Conservation (phyloP, 1,140 invertebrate genomes). For the Limonius californicus region DNA sequence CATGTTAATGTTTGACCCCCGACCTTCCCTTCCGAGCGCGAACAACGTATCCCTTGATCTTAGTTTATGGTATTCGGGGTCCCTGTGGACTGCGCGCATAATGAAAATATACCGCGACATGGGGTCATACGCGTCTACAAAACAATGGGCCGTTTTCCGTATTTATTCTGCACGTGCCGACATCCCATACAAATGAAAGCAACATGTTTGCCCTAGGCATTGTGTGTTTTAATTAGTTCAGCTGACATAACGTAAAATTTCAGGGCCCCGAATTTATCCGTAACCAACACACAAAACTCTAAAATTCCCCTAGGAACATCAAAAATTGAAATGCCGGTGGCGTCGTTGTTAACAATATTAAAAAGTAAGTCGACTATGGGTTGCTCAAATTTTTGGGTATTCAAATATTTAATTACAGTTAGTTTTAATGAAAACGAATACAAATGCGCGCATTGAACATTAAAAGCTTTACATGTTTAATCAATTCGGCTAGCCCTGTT, state of each 20-base stretch:
- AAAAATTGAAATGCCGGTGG: too few relatives aligned
- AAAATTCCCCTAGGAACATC: too few relatives aligned
- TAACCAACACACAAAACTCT: too few relatives aligned
- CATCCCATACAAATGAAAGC: slow-evolving; percentile 1
- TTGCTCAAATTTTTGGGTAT: too few relatives aligned
- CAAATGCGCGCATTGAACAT: too few relatives aligned
- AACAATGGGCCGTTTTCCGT: background rate
- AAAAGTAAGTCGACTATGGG: too few relatives aligned
- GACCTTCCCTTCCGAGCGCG: background rate
- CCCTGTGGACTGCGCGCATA: background rate
- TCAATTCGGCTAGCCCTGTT: too few relatives aligned
- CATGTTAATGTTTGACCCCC: background rate
- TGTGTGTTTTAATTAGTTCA: slow-evolving; percentile 5
- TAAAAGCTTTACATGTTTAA: too few relatives aligned
- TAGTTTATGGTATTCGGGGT: slow-evolving; percentile 9
- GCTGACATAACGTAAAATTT: background rate
- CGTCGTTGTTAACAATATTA: too few relatives aligned
- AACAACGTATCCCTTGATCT: slow-evolving; percentile 9
- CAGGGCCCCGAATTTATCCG: too few relatives aligned
- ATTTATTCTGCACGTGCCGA: slow-evolving; percentile 2
- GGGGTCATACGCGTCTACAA: background rate
- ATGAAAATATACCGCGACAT: slow-evolving; percentile 15
- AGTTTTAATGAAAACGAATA: too few relatives aligned
- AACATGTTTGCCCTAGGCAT: background rate
- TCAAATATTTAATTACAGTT: too few relatives aligned